Conservation (phyloP, 1,140 invertebrate genomes). For the Bombyx mori region ASM3026992v2 NC_085128.1:6283501-6284000, state of each 20-base stretch:
- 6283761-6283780: too few relatives aligned
- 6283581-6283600: constrained; percentile 21
- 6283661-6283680: constrained; percentile 53
- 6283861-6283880: too few relatives aligned
- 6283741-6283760: neutral
- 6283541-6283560: constrained; percentile 8
- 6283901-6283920: too few relatives aligned
- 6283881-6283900: too few relatives aligned
- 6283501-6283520: too few relatives aligned
- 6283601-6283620: constrained; percentile 4
- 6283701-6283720: constrained; percentile 56
- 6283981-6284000: neutral
- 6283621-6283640: constrained; percentile 5
- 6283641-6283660: constrained; percentile 24
- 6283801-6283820: too few relatives aligned
- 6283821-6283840: too few relatives aligned
- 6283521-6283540: neutral
- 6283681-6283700: constrained; percentile 50
- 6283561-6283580: constrained; percentile 20
- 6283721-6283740: constrained; percentile 42
- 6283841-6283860: too few relatives aligned
- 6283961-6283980: too few relatives aligned
- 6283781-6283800: too few relatives aligned
- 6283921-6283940: too few relatives aligned
- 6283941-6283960: too few relatives aligned